Evolutionary conservation across 2,113 vertebrate genomes (phyloP).

Genomic region (human): GRCh38 chr6:116725001-116725500

Average conservation of each 20-base stretch:
- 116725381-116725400: neutral
- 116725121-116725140: neutral
- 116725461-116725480: conserved; percentile 19
- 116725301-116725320: neutral
- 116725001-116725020: neutral
- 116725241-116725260: neutral
- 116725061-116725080: conserved; percentile 18
- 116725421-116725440: neutral
- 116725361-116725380: neutral
- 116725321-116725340: conserved; percentile 12
- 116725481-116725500: neutral
- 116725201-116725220: neutral
- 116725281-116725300: conserved; percentile 22
- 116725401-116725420: neutral
- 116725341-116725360: neutral
- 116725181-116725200: neutral
- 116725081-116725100: neutral
- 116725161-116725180: neutral
- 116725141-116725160: conserved; percentile 6
- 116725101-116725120: conserved; percentile 6
- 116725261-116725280: conserved; percentile 15
- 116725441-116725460: neutral
- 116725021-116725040: conserved; percentile 36
- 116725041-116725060: neutral
- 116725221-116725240: neutral